Evolutionary conservation across 2,888 invertebrate species (phyloP), one percentile per base, ranked within the genome.

Genomic region (Gerosis bhagava): DNA sequence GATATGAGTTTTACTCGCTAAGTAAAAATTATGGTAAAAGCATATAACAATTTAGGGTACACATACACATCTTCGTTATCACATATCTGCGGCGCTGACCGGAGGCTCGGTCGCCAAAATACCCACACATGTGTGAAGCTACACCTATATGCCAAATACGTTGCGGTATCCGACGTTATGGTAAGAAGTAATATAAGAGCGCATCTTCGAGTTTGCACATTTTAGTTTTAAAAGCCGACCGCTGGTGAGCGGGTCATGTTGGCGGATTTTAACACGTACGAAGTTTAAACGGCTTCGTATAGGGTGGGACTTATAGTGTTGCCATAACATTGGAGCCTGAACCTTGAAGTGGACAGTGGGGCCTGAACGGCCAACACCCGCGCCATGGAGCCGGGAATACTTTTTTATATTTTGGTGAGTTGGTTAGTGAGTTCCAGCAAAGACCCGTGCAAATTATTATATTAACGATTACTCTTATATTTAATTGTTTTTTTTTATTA

Each of bases 181-280:
- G 77, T 84, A 86, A 84, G 86, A 86, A 80, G 74, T 88, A 78
- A 86, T 87, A 88, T 88, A 88, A 87, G 87, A 86, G 81, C 83
- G 79, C 87, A 87, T 88, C 87, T 86, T 86, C 68, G 78, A 76
- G 72, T 88, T 86, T 86, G 84, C 83, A 87, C 86, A 87, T 75
- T 81, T 88, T 82, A 87, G 86, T 88, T 76, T 76, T 73, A 77
- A 77, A 83, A 82, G 81, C 72, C 77, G 79, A 68, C 73, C 80
- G 83, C 73, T 59, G 67, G 77, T 65, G 82, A 75, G 79, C 82
- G 83, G 81, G 79, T 69, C 77, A 81, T 80, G 83, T 80, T 77
- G 65, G 79, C 77, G 72, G 77, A 75, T 74, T 78, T 74, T 66
- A 70, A 62, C 74, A 64, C 62, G 64, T 60, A 58, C 66, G 57